Evolutionary conservation across 2,888 invertebrate genomes (phyloP), one percentile per base, ranked within the genome.

Genomic region (Stegophylla sp.): DNA sequence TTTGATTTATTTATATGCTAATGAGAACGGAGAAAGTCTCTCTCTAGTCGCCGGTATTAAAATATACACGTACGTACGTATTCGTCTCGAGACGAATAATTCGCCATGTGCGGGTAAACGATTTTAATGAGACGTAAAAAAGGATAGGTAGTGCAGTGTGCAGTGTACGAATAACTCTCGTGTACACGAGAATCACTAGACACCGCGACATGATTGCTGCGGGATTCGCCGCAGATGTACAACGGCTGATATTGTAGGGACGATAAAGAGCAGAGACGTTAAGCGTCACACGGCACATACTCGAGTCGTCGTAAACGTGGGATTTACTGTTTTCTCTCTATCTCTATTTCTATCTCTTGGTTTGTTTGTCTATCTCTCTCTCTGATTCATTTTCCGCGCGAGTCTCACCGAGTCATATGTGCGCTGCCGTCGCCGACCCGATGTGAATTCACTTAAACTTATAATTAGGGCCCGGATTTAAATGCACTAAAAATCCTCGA

Each of bases 1-100:
- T 67, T 77, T 77, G 56, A 77, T 53, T 77, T 69, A 77, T 77
- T 77, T 43, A 20, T 77, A 77, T 67, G 77, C 26, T 59, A 69
- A 77, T 69, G 67, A 69, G 59, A 56, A n/a, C 15, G 43, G 53
- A 41, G 76, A 76, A 76, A 76, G 76, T 76, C 61, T 61, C 17
- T 48, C n/a, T n/a, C n/a, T 66, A 17, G 56, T 41, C 23, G 45
- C 51, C 26, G 61, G 61, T 74, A 17, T 71, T 48, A 59, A 59
- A 59, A 17, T 10, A 28, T 12, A 28, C 5, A 12, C 45, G 15
- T 63, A 63, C 15, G 12, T 63, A 61, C 26, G 23, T 61, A 28
- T 56, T 17, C 41, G 56, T 43, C 63, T 34, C 12, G 15, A 20
- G 43, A 74, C 74, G 34, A 51, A 63, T 74, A n/a, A n/a, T 48